phyloP scores from a whole-genome alignment of 2,113 vertebrate genomes.

The Megaleporinus macrocephalus region DNA sequence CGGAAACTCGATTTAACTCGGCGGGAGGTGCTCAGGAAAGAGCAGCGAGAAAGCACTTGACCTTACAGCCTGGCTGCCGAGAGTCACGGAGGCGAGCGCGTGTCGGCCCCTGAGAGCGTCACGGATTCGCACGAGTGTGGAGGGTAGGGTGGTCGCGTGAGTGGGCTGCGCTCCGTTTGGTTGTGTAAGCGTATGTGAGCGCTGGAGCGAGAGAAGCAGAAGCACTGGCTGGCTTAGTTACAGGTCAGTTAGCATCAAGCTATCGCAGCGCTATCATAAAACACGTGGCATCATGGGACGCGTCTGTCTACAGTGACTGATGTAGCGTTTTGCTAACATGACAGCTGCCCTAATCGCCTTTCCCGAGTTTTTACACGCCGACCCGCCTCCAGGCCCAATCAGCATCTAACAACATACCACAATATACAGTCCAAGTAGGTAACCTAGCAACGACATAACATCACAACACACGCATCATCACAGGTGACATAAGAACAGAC shows the following conservation, averaged over 20 bases:
- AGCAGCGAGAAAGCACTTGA: constrained; percentile 7
- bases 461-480: no score
- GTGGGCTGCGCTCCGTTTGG: constrained; percentile 20
- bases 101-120: not conserved
- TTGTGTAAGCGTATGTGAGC: constrained; percentile 68
- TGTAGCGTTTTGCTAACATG: not conserved
- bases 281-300: constrained; percentile 56
- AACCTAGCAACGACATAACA: no score
- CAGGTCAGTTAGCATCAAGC: constrained; percentile 76
- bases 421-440: not conserved
- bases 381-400: not conserved
- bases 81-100: not conserved
- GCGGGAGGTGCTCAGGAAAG: constrained; percentile 7
- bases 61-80: not conserved
- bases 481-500: no score
- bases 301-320: constrained; percentile 7
- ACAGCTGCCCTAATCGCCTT: constrained; percentile 8
- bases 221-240: constrained; percentile 73
- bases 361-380: not conserved
- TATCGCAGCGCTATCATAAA: constrained; percentile 67
- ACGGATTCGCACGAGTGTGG: constrained; percentile 17
- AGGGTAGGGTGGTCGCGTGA: not conserved
- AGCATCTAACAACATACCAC: not conserved
- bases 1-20: constrained; percentile 33
- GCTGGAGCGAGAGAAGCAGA: constrained; percentile 69